These are phyloP conservation scores for Rhyzopertha dominica DNA, from an alignment of 1,140 invertebrate genomes.

Conservation along the genomic window DNA sequence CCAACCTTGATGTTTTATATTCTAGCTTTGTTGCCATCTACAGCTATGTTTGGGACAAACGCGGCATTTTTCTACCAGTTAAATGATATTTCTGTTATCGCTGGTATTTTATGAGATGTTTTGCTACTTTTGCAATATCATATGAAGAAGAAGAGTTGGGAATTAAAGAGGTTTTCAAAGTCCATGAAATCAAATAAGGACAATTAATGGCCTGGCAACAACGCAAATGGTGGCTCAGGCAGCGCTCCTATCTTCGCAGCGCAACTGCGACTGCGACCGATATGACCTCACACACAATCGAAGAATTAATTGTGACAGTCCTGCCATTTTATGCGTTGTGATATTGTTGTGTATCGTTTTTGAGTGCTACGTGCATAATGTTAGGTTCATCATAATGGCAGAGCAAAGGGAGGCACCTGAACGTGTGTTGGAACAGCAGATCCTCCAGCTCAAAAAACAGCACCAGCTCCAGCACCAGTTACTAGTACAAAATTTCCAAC, in stretches of 20 bases:
- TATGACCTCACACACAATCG: slow-evolving; percentile 43
- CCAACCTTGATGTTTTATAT: slow-evolving; percentile 43
- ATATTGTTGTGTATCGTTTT: slow-evolving; percentile 3
- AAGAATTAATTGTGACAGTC: slow-evolving; percentile 38
- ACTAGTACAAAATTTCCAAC: slow-evolving; percentile 63
- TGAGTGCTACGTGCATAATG: neutral
- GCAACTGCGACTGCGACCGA: slow-evolving; percentile 36
- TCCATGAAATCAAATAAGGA: too few species aligned
- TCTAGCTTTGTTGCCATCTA: slow-evolving; percentile 39
- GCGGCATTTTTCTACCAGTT: too few species aligned
- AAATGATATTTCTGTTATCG: too few species aligned
- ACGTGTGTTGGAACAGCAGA: slow-evolving; percentile 44
- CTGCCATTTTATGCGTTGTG: slow-evolving; percentile 26
- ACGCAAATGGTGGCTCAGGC: slow-evolving; percentile 11
- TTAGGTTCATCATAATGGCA: slow-evolving; percentile 35
- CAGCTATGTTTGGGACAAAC: too few species aligned
- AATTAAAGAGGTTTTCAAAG: too few species aligned
- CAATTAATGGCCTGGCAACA: slow-evolving; percentile 1
- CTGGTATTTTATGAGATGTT: too few species aligned
- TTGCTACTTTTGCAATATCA: too few species aligned
- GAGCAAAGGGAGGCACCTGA: slow-evolving; percentile 42
- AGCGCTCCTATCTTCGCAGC: slow-evolving; percentile 37
- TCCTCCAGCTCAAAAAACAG: slow-evolving; percentile 60
- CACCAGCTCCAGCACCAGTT: slow-evolving; percentile 69
- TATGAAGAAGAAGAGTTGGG: too few species aligned